phyloP scores from a whole-genome alignment of 2,888 invertebrate genomes.

The Tipula helvola region DNA sequence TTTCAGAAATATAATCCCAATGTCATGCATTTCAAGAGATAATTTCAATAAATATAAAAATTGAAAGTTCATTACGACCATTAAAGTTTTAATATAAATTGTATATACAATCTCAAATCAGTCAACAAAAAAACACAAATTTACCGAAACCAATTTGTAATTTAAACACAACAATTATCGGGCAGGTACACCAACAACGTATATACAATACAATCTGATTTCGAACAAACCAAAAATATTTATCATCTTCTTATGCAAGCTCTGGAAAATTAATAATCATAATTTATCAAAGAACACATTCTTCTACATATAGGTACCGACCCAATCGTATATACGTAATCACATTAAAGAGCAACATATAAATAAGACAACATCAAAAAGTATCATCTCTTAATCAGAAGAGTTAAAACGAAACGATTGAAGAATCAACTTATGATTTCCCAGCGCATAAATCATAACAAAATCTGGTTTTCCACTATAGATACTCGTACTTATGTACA shows the following conservation, averaged over 20 bases:
- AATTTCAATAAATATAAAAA: not conserved
- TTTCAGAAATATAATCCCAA: not conserved
- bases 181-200: not conserved
- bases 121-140: not conserved
- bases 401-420: not conserved
- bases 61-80: not conserved
- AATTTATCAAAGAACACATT: not conserved
- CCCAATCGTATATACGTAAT: not conserved
- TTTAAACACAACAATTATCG: not conserved
- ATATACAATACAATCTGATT: not conserved
- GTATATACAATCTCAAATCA: not conserved
- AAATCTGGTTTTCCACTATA: not conserved
- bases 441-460: not conserved
- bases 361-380: not conserved
- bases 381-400: not conserved
- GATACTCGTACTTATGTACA: not conserved
- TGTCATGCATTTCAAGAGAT: not conserved
- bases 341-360: not conserved
- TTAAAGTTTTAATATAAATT: not conserved
- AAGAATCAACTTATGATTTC: not conserved
- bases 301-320: not conserved
- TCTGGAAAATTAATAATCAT: not conserved
- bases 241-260: not conserved
- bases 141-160: not conserved
- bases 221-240: not conserved